Evolutionary conservation across 92 coral and sea anemone species (phyloP), one percentile per base, ranked within the genome.

Genomic region (Siderastrea radians): DNA sequence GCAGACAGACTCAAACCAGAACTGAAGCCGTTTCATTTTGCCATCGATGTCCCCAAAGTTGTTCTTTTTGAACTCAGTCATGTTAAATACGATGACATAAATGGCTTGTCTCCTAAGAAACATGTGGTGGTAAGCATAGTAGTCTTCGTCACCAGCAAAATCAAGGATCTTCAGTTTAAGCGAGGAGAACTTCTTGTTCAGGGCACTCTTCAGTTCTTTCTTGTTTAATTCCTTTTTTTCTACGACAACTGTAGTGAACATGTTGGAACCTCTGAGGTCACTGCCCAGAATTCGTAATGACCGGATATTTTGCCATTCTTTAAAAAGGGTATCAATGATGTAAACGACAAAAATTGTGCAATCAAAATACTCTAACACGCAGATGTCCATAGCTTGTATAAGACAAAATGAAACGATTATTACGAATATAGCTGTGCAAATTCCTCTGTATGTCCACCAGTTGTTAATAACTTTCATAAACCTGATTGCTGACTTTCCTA

Each of bases 81-180:
- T 73, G 72, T 86, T 78, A 67, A 90, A 90, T 72, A 86, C 93
- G 52, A 90, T 75, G 45, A 74, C 75, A 62, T 86, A 90, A 75
- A 85, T 55, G 44, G 93, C 90, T 38, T 79, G 65, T 5, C 77
- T 81, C 51, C 86, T 86, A 5, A 90, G 77, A 26, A 26, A 26
- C 38, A 26, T 26, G 38, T 26, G 38, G 38, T 26, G 38, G 38
- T 26, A 26, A 26, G 38, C 38, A 26, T 26, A 26, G 38, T 26
- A 26, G 38, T 26, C 38, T 26, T 26, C 38, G 38, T 26, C 93
- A 13, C 93, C 90, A 55, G 91, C 91, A 86, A 90, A 90, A 85
- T 90, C 93, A 49, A 90, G 84, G 51, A 90, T 57, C 77, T 74
- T 90, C 66, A 90, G 70, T 72, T 86, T 90, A 44, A 86, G 69